Evolutionary conservation across 1,140 invertebrate genomes (phyloP).

Genomic region (Drosophila orosa): DNA sequence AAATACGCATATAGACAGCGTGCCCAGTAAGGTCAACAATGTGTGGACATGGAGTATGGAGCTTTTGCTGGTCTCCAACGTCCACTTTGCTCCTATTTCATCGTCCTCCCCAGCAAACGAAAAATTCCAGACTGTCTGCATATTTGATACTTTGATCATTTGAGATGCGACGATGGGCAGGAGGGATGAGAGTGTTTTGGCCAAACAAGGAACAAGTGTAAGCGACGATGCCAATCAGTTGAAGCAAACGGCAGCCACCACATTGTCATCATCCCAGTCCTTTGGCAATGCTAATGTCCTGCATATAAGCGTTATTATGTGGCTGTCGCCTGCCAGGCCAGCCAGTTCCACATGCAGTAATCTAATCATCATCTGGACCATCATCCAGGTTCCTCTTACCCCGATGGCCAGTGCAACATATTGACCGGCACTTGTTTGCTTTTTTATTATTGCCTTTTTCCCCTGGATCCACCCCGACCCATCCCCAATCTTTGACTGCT

Average conservation of each 20-base stretch:
- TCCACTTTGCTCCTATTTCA: constrained; percentile 13
- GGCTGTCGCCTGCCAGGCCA: constrained; percentile 20
- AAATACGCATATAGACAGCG: constrained; percentile 35
- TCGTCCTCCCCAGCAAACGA: constrained; percentile 3
- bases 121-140: constrained; percentile 76
- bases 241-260: constrained; percentile 17
- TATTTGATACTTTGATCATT: constrained; percentile 80
- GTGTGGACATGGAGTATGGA: constrained; percentile 1
- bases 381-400: constrained; percentile 18
- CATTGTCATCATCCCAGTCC: constrained; percentile 4
- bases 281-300: constrained; percentile 52
- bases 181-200: constrained; percentile 25
- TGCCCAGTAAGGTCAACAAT: constrained; percentile 14
- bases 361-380: constrained; percentile 70
- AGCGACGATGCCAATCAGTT: constrained; percentile 38
- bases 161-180: constrained; percentile 15
- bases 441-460: constrained; percentile 32
- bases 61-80: constrained; percentile 5
- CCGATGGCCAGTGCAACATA: constrained; percentile 57
- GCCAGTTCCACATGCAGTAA: constrained; percentile 43
- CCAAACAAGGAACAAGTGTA: constrained; percentile 35
- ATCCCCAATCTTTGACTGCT: constrained; percentile 19
- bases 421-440: constrained; percentile 55
- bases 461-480: neutral
- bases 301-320: constrained; percentile 56